Percentiles rank a stretch among this genome's conserved stretches.
Conservation (phyloP, 2,888 invertebrate species). For the Augochlorella aurata region DNA sequence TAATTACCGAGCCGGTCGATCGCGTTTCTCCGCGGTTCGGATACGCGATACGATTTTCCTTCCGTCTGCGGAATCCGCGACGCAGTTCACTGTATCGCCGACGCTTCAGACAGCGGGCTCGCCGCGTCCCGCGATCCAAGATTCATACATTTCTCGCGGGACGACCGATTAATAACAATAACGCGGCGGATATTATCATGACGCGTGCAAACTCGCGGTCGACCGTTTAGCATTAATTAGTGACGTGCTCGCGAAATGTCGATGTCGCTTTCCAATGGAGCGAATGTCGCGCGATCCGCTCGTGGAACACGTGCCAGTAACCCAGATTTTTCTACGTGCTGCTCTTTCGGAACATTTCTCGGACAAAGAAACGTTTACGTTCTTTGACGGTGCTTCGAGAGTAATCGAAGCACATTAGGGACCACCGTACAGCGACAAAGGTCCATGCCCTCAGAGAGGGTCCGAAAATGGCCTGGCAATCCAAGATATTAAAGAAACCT, state of each 20-base stretch:
- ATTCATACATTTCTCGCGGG: conserved; percentile 24
- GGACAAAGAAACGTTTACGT: neutral
- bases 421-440: neutral
- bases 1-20: conserved; percentile 61
- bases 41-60: conserved; percentile 20
- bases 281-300: neutral
- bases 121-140: conserved; percentile 41
- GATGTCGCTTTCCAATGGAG: neutral
- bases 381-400: neutral
- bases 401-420: neutral
- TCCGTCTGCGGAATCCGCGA: conserved; percentile 41
- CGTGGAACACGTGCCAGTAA: neutral
- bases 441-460: neutral
- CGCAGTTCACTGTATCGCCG: conserved; percentile 23
- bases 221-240: conserved; percentile 18
- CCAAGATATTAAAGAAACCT: neutral
- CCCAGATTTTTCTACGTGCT: neutral
- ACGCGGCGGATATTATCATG: neutral
- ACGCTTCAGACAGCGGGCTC: conserved; percentile 46
- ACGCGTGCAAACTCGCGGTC: neutral
- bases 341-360: neutral
- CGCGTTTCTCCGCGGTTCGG: conserved; percentile 38
- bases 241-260: neutral
- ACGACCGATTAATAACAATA: conserved; percentile 19
- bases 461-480: neutral